Base-by-base conservation (phyloP, 2,888 invertebrate species). In the Eugnorisma glareosa region DNA sequence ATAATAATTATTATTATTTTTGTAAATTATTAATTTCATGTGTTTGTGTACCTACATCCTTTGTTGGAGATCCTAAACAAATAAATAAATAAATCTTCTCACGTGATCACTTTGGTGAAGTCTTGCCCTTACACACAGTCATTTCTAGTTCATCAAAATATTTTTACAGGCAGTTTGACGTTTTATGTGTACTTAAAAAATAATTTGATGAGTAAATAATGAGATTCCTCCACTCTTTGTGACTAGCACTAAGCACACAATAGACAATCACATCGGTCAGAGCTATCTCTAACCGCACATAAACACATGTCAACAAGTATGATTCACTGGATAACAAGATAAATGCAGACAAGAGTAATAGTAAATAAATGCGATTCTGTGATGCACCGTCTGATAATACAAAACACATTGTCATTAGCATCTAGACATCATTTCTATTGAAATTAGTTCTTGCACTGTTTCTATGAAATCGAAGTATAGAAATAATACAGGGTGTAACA, bases 291-390 rank as follows among this genome's bases (percentile, higher is more conserved):
- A 75, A 79, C 69, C 75, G 13, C 75, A 51, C 37, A 64, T 48
- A 61, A 66, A 67, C 54, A 61, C 71, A 40, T 69, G 69, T 77
- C 71, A 82, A 81, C 63, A 73, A 67, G 54, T 59, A 67, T 84
- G 83, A 84, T 70, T 83, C 83, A 83, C 37, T 74, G 45, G 48
- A 67, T 71, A 67, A 51, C 61, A 72, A 75, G 74, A 84, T 67
- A 84, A 80, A 74, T 73, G n/a, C 48, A 81, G 61, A 77, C 73
- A 69, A 37, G 59, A 51, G 67, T 77, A 68, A 74, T 73, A 57
- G 64, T 69, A 77, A 74, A 68, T 84, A 81, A 74, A 73, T 71
- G 40, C 18, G n/a, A 73, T 48, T 57, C 57, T 73, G n/a, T 72
- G 73, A 83, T 83, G 69, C 73, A 70, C 67, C 72, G 37, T 75